phyloP scores from a whole-genome alignment of 2,113 vertebrate species.

The Lampris megalopsis region DNA sequence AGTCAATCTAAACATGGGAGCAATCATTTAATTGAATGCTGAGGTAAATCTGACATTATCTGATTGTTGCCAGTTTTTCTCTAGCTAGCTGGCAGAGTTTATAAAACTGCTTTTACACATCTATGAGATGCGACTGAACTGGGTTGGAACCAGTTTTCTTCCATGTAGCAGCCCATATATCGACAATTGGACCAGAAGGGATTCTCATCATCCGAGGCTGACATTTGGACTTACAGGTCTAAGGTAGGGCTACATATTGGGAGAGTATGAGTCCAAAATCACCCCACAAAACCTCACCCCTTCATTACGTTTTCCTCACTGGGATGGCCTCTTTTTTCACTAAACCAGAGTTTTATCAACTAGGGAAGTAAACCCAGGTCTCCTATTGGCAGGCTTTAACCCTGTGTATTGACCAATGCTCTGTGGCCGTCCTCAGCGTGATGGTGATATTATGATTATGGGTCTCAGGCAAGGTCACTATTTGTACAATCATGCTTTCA shows the following conservation, averaged over 20 bases:
- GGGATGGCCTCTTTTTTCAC: constrained; percentile 31
- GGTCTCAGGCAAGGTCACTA: constrained; percentile 44
- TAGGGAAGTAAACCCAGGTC: constrained; percentile 14
- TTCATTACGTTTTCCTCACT: constrained; percentile 19
- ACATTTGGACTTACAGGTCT: constrained; percentile 61
- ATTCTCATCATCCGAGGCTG: constrained; percentile 51
- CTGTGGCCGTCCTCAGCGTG: constrained; percentile 41
- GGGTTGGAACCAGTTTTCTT: constrained; percentile 71
- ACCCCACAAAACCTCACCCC: constrained; percentile 40
- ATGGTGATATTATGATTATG: constrained; percentile 49
- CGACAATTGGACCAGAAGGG: constrained; percentile 72
- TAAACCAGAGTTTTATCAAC: constrained; percentile 13
- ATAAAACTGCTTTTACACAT: constrained; percentile 80
- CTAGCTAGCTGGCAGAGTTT: constrained; percentile 76
- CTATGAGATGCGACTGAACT: constrained; percentile 81
- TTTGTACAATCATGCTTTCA: constrained; percentile 40
- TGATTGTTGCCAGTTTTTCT: constrained; percentile 81
- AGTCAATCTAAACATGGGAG: constrained; percentile 77
- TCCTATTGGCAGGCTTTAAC: constrained; percentile 8
- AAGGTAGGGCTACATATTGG: constrained; percentile 33
- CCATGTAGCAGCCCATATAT: constrained; percentile 76
- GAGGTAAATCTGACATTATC: constrained; percentile 77
- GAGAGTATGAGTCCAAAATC: constrained; percentile 42
- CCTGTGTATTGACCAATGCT: neutral
- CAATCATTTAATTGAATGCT: constrained; percentile 66